Percentiles rank a stretch among this genome's conserved stretches.
Evolutionary conservation across 2,113 vertebrate species (phyloP).

Genomic region (Rhinogobius similis): DNA sequence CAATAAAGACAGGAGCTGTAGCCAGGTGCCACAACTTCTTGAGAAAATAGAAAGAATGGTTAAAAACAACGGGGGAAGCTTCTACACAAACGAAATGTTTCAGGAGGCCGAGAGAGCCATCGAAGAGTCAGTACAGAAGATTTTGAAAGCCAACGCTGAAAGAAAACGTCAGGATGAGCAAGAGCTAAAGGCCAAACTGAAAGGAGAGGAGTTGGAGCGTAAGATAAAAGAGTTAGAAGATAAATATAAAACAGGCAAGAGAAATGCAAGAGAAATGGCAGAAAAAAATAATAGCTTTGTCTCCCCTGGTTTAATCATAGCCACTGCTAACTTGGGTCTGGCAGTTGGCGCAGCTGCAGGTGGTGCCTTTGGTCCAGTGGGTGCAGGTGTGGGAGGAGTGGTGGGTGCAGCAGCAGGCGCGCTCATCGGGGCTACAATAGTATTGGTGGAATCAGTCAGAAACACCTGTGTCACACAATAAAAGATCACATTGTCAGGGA

Average conservation of each 20-base stretch:
- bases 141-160: neutral
- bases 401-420: too few species aligned
- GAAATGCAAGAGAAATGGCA: constrained; percentile 27
- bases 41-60: constrained; percentile 17
- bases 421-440: neutral
- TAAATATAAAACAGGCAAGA: neutral
- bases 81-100: constrained; percentile 36
- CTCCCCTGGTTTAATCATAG: neutral
- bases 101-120: constrained; percentile 24
- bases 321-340: neutral
- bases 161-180: neutral
- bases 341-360: neutral
- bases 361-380: constrained; percentile 1
- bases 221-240: neutral
- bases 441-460: constrained; percentile 10
- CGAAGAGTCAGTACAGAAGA: neutral
- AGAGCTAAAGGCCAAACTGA: neutral
- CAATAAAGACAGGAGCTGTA: neutral
- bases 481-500: neutral
- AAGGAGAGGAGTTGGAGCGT: constrained; percentile 1
- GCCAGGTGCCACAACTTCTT: constrained; percentile 18
- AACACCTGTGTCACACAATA: constrained; percentile 5
- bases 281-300: constrained; percentile 27
- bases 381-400: neutral
- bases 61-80: constrained; percentile 12